Evolutionary conservation across 2,888 invertebrate genomes (phyloP).

Genomic region (Rotaria socialis): DNA sequence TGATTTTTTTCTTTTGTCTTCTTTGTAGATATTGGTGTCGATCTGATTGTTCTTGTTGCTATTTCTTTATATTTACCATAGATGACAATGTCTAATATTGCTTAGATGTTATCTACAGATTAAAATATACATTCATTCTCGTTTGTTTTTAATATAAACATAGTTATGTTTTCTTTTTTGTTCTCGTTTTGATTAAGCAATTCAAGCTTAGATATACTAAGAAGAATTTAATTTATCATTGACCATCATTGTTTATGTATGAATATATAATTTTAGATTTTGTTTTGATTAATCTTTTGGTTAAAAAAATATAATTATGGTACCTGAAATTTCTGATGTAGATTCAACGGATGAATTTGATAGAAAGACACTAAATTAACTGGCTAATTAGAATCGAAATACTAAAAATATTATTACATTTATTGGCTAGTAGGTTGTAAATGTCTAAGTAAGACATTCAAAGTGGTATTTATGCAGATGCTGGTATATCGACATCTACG

Average conservation of each 20-base stretch:
- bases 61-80: neutral
- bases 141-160: neutral
- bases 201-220: neutral
- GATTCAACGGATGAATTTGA: neutral
- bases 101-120: neutral
- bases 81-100: neutral
- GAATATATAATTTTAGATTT: neutral
- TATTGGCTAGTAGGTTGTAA: neutral
- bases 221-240: neutral
- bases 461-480: neutral
- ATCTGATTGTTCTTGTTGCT: conserved; percentile 9
- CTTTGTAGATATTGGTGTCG: neutral
- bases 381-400: neutral
- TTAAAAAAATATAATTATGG: neutral
- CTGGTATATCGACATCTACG: neutral
- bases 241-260: neutral
- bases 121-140: conserved; percentile 8
- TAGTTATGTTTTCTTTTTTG: neutral
- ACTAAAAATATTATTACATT: neutral
- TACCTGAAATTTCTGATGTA: neutral
- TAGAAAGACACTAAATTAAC: neutral
- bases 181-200: neutral
- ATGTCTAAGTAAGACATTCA: neutral
- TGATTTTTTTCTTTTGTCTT: neutral
- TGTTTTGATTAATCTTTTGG: neutral